phyloP scores from a whole-genome alignment of 2,797 vertebrate species.

The Alectoris magna region DNA sequence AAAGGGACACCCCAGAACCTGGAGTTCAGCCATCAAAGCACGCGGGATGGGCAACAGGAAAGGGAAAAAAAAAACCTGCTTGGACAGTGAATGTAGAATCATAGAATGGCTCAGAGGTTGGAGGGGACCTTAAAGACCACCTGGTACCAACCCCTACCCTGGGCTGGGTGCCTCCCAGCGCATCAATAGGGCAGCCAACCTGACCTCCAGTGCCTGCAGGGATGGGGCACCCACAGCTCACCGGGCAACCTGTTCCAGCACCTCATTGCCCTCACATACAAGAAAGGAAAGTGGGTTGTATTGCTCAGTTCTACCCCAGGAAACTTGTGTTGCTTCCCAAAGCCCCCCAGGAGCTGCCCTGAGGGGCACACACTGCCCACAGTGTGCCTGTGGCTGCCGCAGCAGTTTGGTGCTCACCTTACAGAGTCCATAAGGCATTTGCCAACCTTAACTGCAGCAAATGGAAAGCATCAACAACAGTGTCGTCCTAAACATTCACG shows the following conservation, averaged over 20 bases:
- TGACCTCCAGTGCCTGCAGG: no score
- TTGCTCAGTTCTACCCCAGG: background rate
- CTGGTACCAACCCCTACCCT: no score
- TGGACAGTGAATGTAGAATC: background rate
- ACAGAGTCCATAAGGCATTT: constrained; percentile 14
- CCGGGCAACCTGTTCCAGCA: no score
- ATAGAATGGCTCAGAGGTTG: background rate
- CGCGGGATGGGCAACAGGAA: background rate
- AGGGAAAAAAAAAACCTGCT: constrained; percentile 6
- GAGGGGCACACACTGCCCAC: no score
- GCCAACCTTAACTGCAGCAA: constrained; percentile 49
- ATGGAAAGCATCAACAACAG: constrained; percentile 63
- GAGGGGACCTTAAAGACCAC: no score
- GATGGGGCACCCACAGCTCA: no score
- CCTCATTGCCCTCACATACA: no score
- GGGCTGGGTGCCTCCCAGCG: no score
- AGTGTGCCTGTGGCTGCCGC: background rate
- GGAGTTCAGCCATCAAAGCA: constrained; percentile 25
- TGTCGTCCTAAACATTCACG: constrained; percentile 73
- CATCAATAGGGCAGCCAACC: no score
- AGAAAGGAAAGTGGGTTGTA: background rate
- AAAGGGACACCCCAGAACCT: constrained; percentile 48
- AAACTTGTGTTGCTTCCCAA: background rate
- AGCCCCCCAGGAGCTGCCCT: background rate
- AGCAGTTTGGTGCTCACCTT: background rate